Base-by-base conservation (phyloP, 37 sponge, comb jelly and placozoan genomes). In the Theonella swinhoei region DNA sequence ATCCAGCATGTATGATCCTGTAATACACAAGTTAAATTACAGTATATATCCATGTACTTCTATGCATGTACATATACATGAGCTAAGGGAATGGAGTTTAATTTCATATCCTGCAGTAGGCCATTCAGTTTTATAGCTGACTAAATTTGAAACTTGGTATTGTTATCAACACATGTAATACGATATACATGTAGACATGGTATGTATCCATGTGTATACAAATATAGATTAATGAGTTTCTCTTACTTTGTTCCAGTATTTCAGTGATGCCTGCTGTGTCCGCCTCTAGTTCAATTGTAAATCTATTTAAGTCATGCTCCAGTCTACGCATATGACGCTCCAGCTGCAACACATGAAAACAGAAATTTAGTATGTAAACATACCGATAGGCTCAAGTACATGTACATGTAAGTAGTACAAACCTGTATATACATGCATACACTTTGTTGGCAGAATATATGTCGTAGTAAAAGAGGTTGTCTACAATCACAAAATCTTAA, bases 201-300 rank as follows among this genome's bases (percentile, higher is more conserved):
- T 58, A 58, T 58, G 60, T 58, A 19, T 20, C 17, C 19, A 58
- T 58, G 60, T 58, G 19, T 58, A 58, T n/a, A n/a, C n/a, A n/a
- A n/a, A n/a, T n/a, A n/a, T n/a, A n/a, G n/a, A 30, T 30, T 43
- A 20, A 78, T 65, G 24, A 5, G 7, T 41, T 35, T 9, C 3
- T 14, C 83, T 75, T 41, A 88, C 86, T 85, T 73, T 97, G 95
- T 71, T 99, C 99, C 42, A 99, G 76, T 24, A 82, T 85, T 23
- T 97, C 99, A 22, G 99, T 99, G 38, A 99, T 93, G 19, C 99
- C 99, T 30, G 96, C 94, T 25, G 91, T 97, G 77, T 99, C 99
- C 3, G 97, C 97, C 71, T 99, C 99, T 63, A 99, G 71, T 82
- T 99, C 99, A 62, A 93, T 80, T 22, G 95, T 99, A 66, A 97